phyloP scores from a whole-genome alignment of 2,888 invertebrate species.

The Cerceris ruficornis region DNA sequence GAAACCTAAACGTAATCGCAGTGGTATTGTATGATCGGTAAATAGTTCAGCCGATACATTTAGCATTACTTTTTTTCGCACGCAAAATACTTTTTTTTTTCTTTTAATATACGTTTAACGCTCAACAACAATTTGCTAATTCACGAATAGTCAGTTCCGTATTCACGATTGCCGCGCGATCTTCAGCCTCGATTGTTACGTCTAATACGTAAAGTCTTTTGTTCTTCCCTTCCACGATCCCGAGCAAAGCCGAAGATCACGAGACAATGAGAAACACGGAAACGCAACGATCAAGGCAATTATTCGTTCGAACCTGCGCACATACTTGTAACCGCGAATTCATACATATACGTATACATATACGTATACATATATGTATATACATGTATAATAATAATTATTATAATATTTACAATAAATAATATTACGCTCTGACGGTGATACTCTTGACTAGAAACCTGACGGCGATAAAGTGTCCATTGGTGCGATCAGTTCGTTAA shows the following conservation, averaged over 20 bases:
- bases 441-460: slow-evolving; percentile 62
- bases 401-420: slow-evolving; percentile 65
- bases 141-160: slow-evolving; percentile 28
- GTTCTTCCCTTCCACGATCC: slow-evolving; percentile 13
- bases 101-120: slow-evolving; percentile 30
- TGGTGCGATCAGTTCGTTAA: slow-evolving; percentile 26
- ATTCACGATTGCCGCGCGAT: slow-evolving; percentile 26
- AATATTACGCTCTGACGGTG: slow-evolving; percentile 57
- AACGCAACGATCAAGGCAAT: slow-evolving; percentile 52
- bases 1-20: slow-evolving; percentile 50
- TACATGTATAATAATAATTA: slow-evolving; percentile 35
- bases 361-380: slow-evolving; percentile 26
- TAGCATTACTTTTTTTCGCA: slow-evolving; percentile 28
- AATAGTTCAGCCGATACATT: slow-evolving; percentile 47
- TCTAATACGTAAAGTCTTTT: slow-evolving; percentile 2
- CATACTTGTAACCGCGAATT: slow-evolving; percentile 56
- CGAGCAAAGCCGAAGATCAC: slow-evolving; percentile 15
- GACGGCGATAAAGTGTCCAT: slow-evolving; percentile 47
- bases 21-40: background rate
- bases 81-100: slow-evolving; percentile 32
- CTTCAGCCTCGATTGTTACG: background rate
- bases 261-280: slow-evolving; percentile 24
- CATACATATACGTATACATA: slow-evolving; percentile 32
- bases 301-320: slow-evolving; percentile 56
- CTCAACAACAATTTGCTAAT: slow-evolving; percentile 54